Evolutionary conservation across 2,888 invertebrate genomes (phyloP).

Genomic region (Melangyna quadrimaculata): DNA sequence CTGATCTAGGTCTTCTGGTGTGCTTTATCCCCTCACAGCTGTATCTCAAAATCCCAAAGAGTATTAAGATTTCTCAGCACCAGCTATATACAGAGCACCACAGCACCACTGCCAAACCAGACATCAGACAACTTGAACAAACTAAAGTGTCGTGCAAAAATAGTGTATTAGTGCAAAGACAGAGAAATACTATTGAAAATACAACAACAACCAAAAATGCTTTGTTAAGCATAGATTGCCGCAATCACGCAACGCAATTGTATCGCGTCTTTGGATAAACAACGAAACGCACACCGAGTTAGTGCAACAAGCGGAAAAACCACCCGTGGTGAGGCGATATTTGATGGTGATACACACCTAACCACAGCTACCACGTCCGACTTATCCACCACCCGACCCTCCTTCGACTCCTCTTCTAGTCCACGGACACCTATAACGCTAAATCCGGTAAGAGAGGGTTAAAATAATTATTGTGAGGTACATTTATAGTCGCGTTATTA

Average conservation of each 20-base stretch:
- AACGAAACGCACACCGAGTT: constrained; percentile 28
- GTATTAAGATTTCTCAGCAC: constrained; percentile 52
- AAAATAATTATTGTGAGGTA: constrained; percentile 21
- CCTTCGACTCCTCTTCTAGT: background rate
- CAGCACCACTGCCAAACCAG: background rate
- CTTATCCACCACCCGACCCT: constrained; percentile 34
- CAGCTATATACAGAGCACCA: too few species aligned
- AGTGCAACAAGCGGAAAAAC: constrained; percentile 66
- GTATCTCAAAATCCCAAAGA: constrained; percentile 27
- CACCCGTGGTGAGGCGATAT: constrained; percentile 31
- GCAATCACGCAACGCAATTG: constrained; percentile 71
- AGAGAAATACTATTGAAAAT: background rate
- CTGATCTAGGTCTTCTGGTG: background rate
- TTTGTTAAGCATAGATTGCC: constrained; percentile 69
- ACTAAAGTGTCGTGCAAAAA: constrained; percentile 4
- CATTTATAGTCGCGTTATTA: background rate
- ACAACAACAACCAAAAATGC: constrained; percentile 40
- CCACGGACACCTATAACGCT: background rate
- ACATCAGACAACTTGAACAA: background rate
- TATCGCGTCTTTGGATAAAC: constrained; percentile 49
- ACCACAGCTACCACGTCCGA: constrained; percentile 14
- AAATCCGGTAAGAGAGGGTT: constrained; percentile 16
- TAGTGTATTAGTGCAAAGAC: constrained; percentile 33
- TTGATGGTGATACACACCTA: constrained; percentile 5
- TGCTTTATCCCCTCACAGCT: constrained; percentile 4